phyloP scores from a whole-genome alignment of 2,797 vertebrate genomes.

The Cichlasoma orientale region DNA sequence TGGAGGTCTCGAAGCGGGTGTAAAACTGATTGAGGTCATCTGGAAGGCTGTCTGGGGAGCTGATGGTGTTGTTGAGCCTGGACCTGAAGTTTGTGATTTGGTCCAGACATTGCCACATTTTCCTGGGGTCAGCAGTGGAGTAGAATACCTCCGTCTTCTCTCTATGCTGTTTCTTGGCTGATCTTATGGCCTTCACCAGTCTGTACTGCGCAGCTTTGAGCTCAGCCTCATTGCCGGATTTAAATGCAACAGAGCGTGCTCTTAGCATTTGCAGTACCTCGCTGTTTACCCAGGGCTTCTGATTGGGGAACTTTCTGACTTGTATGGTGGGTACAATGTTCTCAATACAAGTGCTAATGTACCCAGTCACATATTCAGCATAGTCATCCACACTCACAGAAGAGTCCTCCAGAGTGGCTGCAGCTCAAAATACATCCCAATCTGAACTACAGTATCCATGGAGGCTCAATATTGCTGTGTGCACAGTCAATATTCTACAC shows the following conservation, averaged over 20 bases:
- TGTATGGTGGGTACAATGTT: not conserved
- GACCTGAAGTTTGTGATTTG: not conserved
- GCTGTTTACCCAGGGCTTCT: not conserved
- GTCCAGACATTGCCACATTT: not conserved
- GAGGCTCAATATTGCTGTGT: too few species aligned
- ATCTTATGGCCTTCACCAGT: not conserved
- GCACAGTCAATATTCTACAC: too few species aligned
- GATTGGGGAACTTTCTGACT: not conserved
- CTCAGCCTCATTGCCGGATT: not conserved
- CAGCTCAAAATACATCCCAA: too few species aligned
- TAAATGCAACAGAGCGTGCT: not conserved
- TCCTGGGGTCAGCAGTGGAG: not conserved
- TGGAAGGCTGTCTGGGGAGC: too few species aligned
- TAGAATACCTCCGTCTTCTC: not conserved
- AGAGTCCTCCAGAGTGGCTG: too few species aligned
- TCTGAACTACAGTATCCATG: too few species aligned
- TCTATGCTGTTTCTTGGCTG: not conserved
- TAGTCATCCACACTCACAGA: not conserved
- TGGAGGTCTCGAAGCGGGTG: not conserved
- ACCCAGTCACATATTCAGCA: not conserved
- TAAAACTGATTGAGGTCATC: not conserved
- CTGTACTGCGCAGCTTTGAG: not conserved
- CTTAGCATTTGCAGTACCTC: not conserved
- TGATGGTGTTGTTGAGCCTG: too few species aligned
- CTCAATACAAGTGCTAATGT: not conserved